phyloP scores from a whole-genome alignment of 2,797 vertebrate species.

The Hephaestus fuliginosus region DNA sequence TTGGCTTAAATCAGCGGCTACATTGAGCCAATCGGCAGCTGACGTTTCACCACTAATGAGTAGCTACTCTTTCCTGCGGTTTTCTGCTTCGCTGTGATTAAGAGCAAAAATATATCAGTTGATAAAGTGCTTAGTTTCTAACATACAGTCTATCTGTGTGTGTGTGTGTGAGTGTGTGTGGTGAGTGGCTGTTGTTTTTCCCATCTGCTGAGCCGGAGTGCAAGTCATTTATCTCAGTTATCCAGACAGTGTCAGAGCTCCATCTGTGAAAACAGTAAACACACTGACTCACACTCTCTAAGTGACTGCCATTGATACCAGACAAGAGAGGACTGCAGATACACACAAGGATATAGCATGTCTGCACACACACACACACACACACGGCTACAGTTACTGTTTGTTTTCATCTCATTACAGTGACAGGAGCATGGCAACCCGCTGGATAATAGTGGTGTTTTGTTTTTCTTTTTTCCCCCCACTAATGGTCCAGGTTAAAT shows the following conservation, averaged over 20 bases:
- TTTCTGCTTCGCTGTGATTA: conserved; percentile 54
- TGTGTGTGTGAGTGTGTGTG: conserved; percentile 18
- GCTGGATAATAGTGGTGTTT: conserved; percentile 66
- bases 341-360: conserved; percentile 50
- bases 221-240: conserved; percentile 85
- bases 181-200: conserved; percentile 67
- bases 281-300: conserved; percentile 76
- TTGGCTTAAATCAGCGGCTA: conserved; percentile 49
- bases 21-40: conserved; percentile 60
- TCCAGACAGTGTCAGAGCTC: conserved; percentile 82
- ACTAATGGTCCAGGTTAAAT: conserved; percentile 49
- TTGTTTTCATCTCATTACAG: conserved; percentile 78
- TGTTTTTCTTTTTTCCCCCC: conserved; percentile 30
- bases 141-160: conserved; percentile 27
- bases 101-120: conserved; percentile 36
- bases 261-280: conserved; percentile 86
- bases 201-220: conserved; percentile 72
- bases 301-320: conserved; percentile 75
- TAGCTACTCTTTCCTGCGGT: conserved; percentile 52
- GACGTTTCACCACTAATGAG: conserved; percentile 59
- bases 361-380: conserved; percentile 26
- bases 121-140: conserved; percentile 44
- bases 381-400: conserved; percentile 63
- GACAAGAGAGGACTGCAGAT: conserved; percentile 48
- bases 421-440: conserved; percentile 68